Conservation (phyloP, 2,797 vertebrate genomes). For the Podarcis lilfordi region DNA sequence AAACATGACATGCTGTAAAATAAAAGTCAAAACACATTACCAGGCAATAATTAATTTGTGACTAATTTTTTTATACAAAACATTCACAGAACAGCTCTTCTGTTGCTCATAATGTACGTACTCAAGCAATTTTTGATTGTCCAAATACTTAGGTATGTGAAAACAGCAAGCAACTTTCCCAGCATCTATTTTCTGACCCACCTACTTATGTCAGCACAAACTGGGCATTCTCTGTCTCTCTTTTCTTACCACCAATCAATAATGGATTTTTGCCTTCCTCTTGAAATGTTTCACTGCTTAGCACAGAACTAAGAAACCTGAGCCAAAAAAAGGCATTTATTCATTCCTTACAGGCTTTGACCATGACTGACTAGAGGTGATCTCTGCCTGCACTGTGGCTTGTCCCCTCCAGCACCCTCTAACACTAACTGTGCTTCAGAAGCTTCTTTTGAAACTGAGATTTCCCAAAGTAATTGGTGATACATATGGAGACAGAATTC, state of each 20-base stretch:
- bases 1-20: conserved; percentile 37
- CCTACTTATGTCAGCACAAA: conserved; percentile 19
- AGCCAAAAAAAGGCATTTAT: not conserved
- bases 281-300: not conserved
- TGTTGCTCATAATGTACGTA: not conserved
- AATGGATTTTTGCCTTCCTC: not conserved
- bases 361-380: not conserved
- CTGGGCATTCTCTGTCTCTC: not conserved
- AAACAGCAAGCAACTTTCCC: not conserved
- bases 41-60: conserved; percentile 30
- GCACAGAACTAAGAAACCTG: not conserved
- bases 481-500: not conserved
- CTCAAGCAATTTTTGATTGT: not conserved
- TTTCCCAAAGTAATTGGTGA: not conserved
- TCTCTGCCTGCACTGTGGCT: not conserved
- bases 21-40: conserved; percentile 37
- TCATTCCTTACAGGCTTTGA: not conserved
- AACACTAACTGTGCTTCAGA: not conserved
- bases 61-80: conserved; percentile 41
- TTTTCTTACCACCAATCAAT: conserved; percentile 17
- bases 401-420: not conserved
- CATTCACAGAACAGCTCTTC: not conserved
- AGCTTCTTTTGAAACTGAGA: not conserved
- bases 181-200: not conserved
- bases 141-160: not conserved